These are phyloP conservation scores for Ochotona princeps DNA, from an alignment of 2,113 vertebrate genomes.

Conservation along the genomic window DNA sequence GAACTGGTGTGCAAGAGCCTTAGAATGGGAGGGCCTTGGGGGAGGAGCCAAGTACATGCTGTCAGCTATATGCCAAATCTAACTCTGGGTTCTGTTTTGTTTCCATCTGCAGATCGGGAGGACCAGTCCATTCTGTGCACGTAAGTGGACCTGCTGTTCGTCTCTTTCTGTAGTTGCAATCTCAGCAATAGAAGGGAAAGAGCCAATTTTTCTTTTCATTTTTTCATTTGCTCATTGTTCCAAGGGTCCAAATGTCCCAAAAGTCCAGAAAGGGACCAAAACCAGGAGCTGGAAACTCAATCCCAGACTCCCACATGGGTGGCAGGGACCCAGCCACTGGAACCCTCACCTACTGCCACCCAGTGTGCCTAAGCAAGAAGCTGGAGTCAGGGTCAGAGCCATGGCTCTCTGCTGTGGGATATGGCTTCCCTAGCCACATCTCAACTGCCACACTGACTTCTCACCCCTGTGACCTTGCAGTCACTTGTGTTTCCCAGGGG, in stretches of 20 bases:
- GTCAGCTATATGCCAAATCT: neutral
- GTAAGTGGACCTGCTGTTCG: slow-evolving; percentile 88
- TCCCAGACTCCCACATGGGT: no score
- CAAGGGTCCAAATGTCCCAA: neutral
- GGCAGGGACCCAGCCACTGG: no score
- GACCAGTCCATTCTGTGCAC: slow-evolving; percentile 99
- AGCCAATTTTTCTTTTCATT: neutral
- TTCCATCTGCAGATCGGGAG: slow-evolving; percentile 93
- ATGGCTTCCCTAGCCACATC: no score
- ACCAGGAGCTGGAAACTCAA: no score
- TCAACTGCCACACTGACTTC: no score
- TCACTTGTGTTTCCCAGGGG: neutral
- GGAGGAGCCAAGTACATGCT: fast-evolving
- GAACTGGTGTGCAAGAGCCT: neutral
- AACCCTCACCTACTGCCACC: no score
- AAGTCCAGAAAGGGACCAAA: no score
- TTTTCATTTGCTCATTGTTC: neutral
- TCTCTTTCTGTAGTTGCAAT: neutral
- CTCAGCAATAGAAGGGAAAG: neutral
- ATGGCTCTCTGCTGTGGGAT: no score
- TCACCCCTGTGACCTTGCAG: no score
- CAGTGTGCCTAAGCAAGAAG: no score
- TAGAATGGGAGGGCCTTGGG: neutral
- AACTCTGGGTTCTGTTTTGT: slow-evolving; percentile 63
- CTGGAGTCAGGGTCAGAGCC: no score